Evolutionary conservation across 2,888 invertebrate genomes (phyloP).

Genomic region (Lasioglossum vierecki): DNA sequence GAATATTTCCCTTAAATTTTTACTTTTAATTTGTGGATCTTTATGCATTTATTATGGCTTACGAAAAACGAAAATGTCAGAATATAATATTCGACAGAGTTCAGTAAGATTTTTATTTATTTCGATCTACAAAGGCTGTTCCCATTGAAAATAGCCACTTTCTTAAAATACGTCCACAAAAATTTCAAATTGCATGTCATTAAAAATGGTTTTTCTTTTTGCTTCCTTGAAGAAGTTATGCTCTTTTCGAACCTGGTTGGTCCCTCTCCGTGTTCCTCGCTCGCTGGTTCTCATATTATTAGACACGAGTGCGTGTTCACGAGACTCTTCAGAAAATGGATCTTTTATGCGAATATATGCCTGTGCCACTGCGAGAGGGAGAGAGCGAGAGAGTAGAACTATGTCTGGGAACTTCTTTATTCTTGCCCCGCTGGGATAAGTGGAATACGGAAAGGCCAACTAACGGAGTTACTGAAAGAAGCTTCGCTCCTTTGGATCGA

Average conservation of each 20-base stretch:
- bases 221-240: no score
- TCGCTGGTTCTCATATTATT: background rate
- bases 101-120: no score
- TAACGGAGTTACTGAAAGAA: background rate
- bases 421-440: background rate
- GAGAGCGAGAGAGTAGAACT: background rate
- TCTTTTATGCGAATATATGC: background rate
- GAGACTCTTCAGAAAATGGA: background rate
- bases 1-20: no score
- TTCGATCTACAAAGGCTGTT: no score
- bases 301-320: background rate
- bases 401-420: background rate
- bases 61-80: no score
- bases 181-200: background rate
- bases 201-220: background rate
- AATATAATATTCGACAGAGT: no score
- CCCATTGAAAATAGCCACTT: no score
- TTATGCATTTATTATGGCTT: no score
- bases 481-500: slow-evolving; percentile 1
- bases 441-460: background rate
- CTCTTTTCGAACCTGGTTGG: background rate
- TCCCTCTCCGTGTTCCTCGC: background rate
- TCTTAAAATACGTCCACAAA: no score
- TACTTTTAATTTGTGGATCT: no score
- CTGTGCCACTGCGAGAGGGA: background rate